Base-by-base conservation (phyloP, 2,888 invertebrate species). In the Stenoptilia bipunctidactyla region DNA sequence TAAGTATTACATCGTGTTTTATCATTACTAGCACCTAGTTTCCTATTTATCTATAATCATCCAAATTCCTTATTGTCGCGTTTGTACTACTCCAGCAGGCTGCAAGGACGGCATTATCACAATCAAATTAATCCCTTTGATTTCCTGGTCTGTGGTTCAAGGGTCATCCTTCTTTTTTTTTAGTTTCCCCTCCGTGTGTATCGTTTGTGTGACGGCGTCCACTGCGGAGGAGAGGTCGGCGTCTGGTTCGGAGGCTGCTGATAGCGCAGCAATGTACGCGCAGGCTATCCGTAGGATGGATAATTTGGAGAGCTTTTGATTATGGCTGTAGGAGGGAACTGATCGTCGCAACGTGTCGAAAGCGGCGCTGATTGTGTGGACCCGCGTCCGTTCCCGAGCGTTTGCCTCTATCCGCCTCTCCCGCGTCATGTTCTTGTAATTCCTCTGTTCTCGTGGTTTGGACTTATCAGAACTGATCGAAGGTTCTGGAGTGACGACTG, bases 401-500 rank as follows among this genome's bases (percentile, higher is more conserved):
- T 97, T 97, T 0, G 97, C 97, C 66, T 97, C 97, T 60, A 97
- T 94, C 48, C 97, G 85, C 50, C 97, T 82, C 65, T 96, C 96
- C 13, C 95, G 86, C 0, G 94, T 97, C 96, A 97, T 96, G 66
- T 96, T 97, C 64, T 97, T 97, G 74, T 97, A 97, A 66, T 96
- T 96, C 48, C 94, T 85, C 58, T 94, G 93, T 47, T 92, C 90
- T 40, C 88, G 82, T 0, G 75, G 71, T 37, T 64, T 64, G 27
- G 53, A 41, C 48, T 61, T 74, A 1, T 76, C 68, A 15, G 54
- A 36, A 46, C 62, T 12, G 30, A 8, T 4, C 13, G 34, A 3
- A 2, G 5, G 2, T 58, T 9, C 25, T 0, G 55, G 45, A 40
- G 74, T 76, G 4, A 61, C 55, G 14, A 86, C 85, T 0, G 70